phyloP scores from a whole-genome alignment of 35 echinoderm and acorn worm genomes.

The Diadema setosum region DNA sequence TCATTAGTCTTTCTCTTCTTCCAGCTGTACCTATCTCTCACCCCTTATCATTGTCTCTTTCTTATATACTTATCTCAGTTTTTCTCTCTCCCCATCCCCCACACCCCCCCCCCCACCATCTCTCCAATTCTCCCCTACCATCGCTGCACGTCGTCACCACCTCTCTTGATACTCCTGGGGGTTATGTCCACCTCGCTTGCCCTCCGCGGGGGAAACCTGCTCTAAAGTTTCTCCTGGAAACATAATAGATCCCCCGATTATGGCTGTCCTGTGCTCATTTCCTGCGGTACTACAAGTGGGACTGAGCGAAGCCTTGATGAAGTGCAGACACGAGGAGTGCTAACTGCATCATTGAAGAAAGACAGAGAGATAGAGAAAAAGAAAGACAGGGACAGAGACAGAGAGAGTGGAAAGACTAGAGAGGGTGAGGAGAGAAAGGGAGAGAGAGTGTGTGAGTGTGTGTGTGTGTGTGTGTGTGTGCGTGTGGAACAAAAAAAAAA shows the following conservation, averaged over 20 bases:
- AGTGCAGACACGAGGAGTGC: not conserved
- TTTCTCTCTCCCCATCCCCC: not conserved
- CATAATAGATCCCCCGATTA: slow-evolving; percentile 2
- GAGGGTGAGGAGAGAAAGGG: not conserved
- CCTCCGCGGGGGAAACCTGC: slow-evolving; percentile 6
- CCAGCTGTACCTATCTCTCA: too few species aligned
- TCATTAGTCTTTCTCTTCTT: not conserved
- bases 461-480: not conserved
- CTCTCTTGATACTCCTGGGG: not conserved
- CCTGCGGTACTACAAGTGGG: not conserved
- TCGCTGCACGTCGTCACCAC: not conserved
- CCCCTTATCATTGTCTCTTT: too few species aligned
- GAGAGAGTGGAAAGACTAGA: not conserved
- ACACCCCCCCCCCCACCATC: not conserved
- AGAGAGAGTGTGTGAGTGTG: not conserved
- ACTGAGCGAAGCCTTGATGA: not conserved
- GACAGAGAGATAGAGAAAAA: too few species aligned
- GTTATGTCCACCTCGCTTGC: not conserved
- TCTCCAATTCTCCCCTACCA: not conserved
- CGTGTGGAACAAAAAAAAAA: too few species aligned
- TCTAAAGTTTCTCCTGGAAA: slow-evolving; percentile 10
- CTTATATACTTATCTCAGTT: too few species aligned
- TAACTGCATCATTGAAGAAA: not conserved
- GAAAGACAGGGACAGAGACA: too few species aligned
- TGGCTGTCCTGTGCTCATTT: not conserved